phyloP scores from a whole-genome alignment of 2,797 vertebrate species.

The Catamblyrhynchus diadema region DNA sequence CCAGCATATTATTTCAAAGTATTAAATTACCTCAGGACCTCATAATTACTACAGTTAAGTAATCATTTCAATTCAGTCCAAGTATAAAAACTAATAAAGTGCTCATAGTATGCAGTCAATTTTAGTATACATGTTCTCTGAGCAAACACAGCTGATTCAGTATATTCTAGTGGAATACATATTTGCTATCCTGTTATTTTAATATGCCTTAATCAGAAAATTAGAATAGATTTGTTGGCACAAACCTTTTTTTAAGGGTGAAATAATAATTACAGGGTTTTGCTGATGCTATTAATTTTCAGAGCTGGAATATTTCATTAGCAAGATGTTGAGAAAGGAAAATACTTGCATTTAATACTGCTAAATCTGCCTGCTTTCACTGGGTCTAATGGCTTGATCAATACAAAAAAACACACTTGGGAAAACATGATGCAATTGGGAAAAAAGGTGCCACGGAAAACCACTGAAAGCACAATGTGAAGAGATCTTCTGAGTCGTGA shows the following conservation, averaged over 20 bases:
- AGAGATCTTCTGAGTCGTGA: neutral
- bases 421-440: neutral
- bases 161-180: constrained; percentile 21
- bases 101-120: neutral
- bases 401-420: neutral
- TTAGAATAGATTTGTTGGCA: constrained; percentile 33
- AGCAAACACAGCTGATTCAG: constrained; percentile 33
- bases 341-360: constrained; percentile 29
- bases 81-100: constrained; percentile 52
- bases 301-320: constrained; percentile 29
- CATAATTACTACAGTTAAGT: constrained; percentile 41
- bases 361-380: constrained; percentile 19
- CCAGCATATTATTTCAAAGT: constrained; percentile 20
- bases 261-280: constrained; percentile 32
- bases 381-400: neutral
- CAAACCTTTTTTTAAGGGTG: neutral
- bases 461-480: neutral
- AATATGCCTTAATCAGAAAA: constrained; percentile 37
- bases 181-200: constrained; percentile 32
- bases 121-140: constrained; percentile 32
- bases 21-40: constrained; percentile 43
- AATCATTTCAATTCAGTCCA: constrained; percentile 43
- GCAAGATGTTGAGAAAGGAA: neutral
- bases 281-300: constrained; percentile 40
- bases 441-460: neutral